phyloP scores from a whole-genome alignment of 2,888 invertebrate genomes.

The Trissoscelio sp. region DNA sequence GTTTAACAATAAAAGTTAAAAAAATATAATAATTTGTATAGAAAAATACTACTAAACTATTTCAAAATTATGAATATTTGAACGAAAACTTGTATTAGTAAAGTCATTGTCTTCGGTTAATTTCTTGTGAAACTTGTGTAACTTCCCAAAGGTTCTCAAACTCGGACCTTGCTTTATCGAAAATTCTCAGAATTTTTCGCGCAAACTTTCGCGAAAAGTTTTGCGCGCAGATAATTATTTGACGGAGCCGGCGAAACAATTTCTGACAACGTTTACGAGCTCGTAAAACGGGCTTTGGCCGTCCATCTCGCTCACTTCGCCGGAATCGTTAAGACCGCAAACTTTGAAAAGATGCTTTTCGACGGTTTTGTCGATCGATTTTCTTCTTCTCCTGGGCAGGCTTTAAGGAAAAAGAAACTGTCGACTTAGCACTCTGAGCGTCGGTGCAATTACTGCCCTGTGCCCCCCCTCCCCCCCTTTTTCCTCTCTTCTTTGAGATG shows the following conservation, averaged over 20 bases:
- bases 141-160: background rate
- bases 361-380: background rate
- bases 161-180: no score
- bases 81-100: no score
- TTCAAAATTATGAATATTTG: no score
- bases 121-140: no score
- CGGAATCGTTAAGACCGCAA: conserved; percentile 17
- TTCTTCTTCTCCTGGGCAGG: conserved; percentile 17
- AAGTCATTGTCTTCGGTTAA: no score
- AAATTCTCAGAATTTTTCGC: no score
- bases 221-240: conserved; percentile 21
- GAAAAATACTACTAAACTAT: no score
- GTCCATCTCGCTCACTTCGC: background rate
- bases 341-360: conserved; percentile 27
- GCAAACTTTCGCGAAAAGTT: background rate
- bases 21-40: no score
- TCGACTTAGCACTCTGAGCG: conserved; percentile 28
- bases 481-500: no score
- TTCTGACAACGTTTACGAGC: conserved; percentile 19
- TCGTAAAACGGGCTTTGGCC: background rate
- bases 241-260: background rate
- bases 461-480: no score
- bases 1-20: no score
- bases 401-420: conserved; percentile 31
- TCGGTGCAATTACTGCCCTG: no score